Conservation (phyloP, 1,140 invertebrate species). For the Cecropterus lyciades region DNA sequence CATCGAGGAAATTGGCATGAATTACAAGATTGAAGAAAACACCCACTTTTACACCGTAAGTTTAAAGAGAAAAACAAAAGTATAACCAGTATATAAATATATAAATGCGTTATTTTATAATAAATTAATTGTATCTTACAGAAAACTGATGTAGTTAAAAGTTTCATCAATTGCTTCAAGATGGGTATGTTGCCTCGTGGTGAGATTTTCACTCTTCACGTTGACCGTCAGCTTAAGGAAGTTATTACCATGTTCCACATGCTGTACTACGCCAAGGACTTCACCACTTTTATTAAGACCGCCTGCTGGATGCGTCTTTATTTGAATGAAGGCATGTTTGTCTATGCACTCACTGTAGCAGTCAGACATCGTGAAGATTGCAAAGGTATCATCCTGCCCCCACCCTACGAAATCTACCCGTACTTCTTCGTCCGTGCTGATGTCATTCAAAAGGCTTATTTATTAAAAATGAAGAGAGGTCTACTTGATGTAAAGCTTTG, state of each 20-base stretch:
- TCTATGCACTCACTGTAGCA: constrained; percentile 86
- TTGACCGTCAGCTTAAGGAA: constrained; percentile 86
- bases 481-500: constrained; percentile 67
- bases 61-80: too few species aligned
- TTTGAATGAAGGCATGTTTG: constrained; percentile 87
- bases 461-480: constrained; percentile 83
- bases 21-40: constrained; percentile 84
- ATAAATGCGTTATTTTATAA: too few species aligned
- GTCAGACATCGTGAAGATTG: constrained; percentile 86
- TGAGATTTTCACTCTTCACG: constrained; percentile 86
- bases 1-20: constrained; percentile 80
- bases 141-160: constrained; percentile 85
- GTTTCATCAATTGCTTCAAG: constrained; percentile 85
- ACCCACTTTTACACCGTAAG: constrained; percentile 75
- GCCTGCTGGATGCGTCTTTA: constrained; percentile 87
- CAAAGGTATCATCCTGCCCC: constrained; percentile 85
- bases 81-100: too few species aligned
- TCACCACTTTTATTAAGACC: constrained; percentile 85
- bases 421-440: constrained; percentile 86
- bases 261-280: constrained; percentile 88
- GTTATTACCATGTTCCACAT: constrained; percentile 87
- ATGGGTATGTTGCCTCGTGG: constrained; percentile 84
- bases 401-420: constrained; percentile 89
- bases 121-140: constrained; percentile 66
- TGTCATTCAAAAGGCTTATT: constrained; percentile 86